phyloP scores from a whole-genome alignment of 2,888 invertebrate genomes.

The Choristoneura rosaceana region DNA sequence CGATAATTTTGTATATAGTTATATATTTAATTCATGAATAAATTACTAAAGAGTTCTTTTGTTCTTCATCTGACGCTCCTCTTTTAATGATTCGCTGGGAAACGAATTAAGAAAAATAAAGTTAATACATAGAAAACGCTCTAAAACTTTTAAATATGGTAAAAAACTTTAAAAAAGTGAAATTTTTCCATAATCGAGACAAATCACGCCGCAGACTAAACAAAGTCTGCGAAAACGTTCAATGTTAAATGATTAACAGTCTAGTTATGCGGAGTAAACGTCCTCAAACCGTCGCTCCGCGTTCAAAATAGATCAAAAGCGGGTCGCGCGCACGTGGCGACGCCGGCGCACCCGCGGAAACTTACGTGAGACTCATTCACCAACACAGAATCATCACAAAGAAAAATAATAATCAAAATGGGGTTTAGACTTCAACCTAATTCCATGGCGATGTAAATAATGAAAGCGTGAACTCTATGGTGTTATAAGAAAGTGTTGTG shows the following conservation, averaged over 20 bases:
- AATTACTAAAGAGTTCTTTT: no score
- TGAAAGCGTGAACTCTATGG: background rate
- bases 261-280: conserved; percentile 36
- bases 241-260: conserved; percentile 31
- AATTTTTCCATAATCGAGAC: background rate
- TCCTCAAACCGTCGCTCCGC: conserved; percentile 27
- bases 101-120: no score
- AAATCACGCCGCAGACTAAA: conserved; percentile 21
- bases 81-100: no score
- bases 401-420: no score
- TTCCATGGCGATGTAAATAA: background rate
- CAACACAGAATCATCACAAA: background rate
- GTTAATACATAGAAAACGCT: no score
- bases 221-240: conserved; percentile 24
- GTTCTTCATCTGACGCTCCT: no score
- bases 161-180: background rate
- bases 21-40: no score
- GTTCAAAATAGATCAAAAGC: conserved; percentile 41
- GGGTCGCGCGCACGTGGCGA: conserved; percentile 35
- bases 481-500: conserved; percentile 1
- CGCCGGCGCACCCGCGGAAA: background rate
- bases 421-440: background rate
- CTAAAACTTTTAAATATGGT: no score
- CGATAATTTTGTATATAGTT: no score
- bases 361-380: conserved; percentile 1